Evolutionary conservation across 2,888 invertebrate genomes (phyloP), one percentile per base, ranked within the genome.

Genomic region (Stenoptilia bipunctidactyla): DNA sequence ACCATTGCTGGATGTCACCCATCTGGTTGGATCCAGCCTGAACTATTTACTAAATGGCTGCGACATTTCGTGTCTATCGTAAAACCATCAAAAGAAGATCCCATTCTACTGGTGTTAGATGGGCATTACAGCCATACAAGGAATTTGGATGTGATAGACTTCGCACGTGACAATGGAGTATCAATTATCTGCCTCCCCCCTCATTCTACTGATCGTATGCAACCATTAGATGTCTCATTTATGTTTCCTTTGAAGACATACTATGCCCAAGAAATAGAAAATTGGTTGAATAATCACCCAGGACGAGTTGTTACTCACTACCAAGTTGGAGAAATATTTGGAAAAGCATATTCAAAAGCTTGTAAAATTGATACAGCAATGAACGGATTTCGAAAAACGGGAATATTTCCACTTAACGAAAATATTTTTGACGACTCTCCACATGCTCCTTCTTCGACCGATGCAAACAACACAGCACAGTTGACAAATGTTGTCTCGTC

Each of bases 91-190:
- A 40, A 45, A 38, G 50, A 49, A 42, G 42, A 48, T 15, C 49
- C 49, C 40, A 44, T 53, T 30, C 34, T 53, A 33, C 41, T 52
- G 13, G 15, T 52, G 27, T 40, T 51, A 20, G 54, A 56, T 44
- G 54, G 52, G 15, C 53, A 51, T 42, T 42, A 38, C 40, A 47
- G 46, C 30, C 51, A 52, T 40, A 45, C 47, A 37, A 39, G 44
- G 36, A 51, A 47, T 38, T 15, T 50, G 6, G 44, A 49, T 6
- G 35, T 46, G 15, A 41, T 51, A 14, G 46, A 51, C 40, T 34
- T 48, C 15, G 46, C 46, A 39, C 48, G 40, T 14, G 27, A 30
- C 30, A 30, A 30, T 30, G 30, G 30, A 30, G 13, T 30, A 30
- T 30, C 30, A 30, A 30, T 10, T 6, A 10, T 50, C 13, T 46